These are phyloP conservation scores for Pristiophorus japonicus DNA, from an alignment of 2,113 vertebrate species.

Conservation along the genomic window DNA sequence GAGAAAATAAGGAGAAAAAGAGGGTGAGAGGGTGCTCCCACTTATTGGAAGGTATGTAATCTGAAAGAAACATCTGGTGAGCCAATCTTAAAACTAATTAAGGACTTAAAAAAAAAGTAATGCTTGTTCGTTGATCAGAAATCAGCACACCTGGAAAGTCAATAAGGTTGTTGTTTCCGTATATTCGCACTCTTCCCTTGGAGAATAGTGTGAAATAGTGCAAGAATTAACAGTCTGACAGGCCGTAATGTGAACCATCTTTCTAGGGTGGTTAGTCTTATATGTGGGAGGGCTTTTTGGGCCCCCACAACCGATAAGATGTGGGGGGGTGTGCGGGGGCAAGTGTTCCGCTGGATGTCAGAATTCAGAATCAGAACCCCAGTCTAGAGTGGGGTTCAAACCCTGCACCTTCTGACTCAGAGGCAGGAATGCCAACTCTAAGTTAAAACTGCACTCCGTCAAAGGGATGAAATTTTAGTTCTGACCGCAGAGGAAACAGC, in stretches of 20 bases:
- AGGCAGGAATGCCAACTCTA: neutral
- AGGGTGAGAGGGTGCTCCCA: neutral
- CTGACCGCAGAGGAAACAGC: neutral
- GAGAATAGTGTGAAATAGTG: neutral
- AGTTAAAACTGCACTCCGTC: neutral
- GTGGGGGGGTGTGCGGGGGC: neutral
- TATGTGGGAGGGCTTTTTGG: neutral
- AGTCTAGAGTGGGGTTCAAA: neutral
- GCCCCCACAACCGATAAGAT: neutral
- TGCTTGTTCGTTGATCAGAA: neutral
- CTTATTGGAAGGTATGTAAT: neutral
- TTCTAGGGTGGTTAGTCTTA: neutral
- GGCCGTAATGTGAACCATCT: neutral
- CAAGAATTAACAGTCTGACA: neutral
- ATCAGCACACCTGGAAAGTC: neutral
- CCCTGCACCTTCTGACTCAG: neutral
- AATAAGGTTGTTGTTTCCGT: neutral
- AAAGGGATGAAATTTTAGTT: neutral
- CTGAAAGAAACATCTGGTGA: neutral
- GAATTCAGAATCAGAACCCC: too few species aligned
- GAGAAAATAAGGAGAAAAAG: neutral
- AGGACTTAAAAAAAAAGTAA: neutral
- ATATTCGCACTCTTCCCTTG: neutral
- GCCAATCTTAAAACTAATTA: neutral
- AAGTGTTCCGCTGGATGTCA: neutral